These are phyloP conservation scores for Petrolisthes manimaculis DNA, from an alignment of 2,888 invertebrate species.

Conservation along the genomic window DNA sequence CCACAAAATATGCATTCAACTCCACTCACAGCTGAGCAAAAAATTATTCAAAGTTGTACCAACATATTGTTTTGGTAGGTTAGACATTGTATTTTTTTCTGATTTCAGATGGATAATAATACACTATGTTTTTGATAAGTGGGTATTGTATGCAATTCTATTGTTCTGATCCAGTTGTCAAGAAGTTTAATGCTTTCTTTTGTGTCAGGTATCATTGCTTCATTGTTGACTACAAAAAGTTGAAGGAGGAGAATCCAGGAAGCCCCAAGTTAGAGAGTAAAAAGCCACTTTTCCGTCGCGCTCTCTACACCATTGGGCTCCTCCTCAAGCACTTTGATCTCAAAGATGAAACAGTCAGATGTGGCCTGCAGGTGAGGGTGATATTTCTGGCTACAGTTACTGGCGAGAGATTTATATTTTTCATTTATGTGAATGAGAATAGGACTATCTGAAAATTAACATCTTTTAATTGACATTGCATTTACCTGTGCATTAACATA, in stretches of 20 bases:
- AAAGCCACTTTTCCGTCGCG: conserved; percentile 83
- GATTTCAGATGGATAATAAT: background rate
- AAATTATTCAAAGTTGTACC: no score
- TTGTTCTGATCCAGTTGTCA: background rate
- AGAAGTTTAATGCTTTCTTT: conserved; percentile 24
- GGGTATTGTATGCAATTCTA: background rate
- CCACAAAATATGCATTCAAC: no score
- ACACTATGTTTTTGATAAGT: background rate
- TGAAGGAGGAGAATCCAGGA: conserved; percentile 74
- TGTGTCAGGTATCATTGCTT: conserved; percentile 70
- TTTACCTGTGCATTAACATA: no score
- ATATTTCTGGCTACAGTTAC: no score
- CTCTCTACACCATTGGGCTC: conserved; percentile 94
- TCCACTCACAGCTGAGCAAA: no score
- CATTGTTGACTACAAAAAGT: conserved; percentile 72
- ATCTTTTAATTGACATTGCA: no score
- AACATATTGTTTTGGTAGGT: no score
- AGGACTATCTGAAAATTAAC: no score
- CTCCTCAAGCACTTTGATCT: conserved; percentile 94
- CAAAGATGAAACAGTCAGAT: conserved; percentile 78
- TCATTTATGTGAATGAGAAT: no score
- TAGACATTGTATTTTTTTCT: no score
- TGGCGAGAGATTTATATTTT: no score
- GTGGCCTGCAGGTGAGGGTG: conserved; percentile 75
- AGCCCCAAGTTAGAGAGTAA: conserved; percentile 72